Conservation (phyloP, 2,113 vertebrate genomes). For the Rissa tridactyla region DNA sequence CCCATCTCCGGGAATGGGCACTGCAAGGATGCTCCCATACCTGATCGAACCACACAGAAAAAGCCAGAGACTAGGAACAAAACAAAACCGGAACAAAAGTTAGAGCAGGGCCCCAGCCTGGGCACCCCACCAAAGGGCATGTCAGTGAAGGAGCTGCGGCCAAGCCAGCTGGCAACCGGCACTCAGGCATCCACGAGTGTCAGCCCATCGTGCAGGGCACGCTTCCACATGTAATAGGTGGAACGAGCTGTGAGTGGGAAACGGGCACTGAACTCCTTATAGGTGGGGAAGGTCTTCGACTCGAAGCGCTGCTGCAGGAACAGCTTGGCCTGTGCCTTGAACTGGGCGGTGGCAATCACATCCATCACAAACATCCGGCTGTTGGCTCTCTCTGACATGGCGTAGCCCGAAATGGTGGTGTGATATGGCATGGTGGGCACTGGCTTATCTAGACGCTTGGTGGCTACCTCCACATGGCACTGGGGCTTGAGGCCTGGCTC, state of each 20-base stretch:
- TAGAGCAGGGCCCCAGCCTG: accelerated
- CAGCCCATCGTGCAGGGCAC: constrained; percentile 89
- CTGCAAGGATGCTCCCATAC: neutral
- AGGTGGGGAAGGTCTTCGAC: constrained; percentile 92
- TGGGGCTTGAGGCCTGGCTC: neutral
- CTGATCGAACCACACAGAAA: neutral
- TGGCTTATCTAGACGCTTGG: neutral
- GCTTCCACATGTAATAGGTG: constrained; percentile 99
- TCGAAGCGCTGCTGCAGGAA: constrained; percentile 93
- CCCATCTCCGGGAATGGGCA: neutral
- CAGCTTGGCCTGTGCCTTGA: constrained; percentile 95
- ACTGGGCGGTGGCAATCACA: constrained; percentile 86
- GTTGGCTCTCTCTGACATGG: constrained; percentile 42
- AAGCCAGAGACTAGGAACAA: constrained; percentile 15
- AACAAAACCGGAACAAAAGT: neutral
- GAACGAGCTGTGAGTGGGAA: constrained; percentile 93
- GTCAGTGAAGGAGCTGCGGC: neutral
- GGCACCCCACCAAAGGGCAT: neutral
- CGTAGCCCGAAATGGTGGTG: constrained; percentile 25
- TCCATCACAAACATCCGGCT: constrained; percentile 85
- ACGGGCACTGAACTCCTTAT: constrained; percentile 91
- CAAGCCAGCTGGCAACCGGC: neutral
- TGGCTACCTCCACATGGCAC: neutral
- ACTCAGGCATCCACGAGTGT: constrained; percentile 85
- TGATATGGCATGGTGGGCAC: neutral